Evolutionary conservation across 2,888 invertebrate species (phyloP), one percentile per base, ranked within the genome.

Genomic region (Cactoblastis cactorum): DNA sequence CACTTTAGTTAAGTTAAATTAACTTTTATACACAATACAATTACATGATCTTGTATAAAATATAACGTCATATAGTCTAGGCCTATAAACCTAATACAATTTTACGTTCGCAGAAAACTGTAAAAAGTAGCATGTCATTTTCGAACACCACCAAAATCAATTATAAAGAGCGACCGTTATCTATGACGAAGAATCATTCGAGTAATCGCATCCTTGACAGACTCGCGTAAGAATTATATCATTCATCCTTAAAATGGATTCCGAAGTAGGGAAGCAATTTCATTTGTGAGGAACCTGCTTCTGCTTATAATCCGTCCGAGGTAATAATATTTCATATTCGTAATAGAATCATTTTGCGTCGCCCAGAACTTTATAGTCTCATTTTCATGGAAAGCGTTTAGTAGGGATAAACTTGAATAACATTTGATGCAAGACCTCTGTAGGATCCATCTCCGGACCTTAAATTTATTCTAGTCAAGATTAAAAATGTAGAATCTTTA

Each of bases 261-360:
- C 85, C 85, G 77, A 85, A 85, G 83, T 75, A 85, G 83, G 79
- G 80, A 84, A 87, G 87, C 85, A 88, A 88, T 88, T 88, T 89
- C 87, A 86, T 88, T 87, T 87, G 85, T 82, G 78, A 83, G 80
- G 18, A 86, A 87, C 87, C 87, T 85, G 86, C 83, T 87, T 64
- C 84, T 86, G 78, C 87, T 88, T 88, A 87, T 89, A 89, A 88
- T 89, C 86, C 88, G 83, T 88, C 86, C 85, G 74, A 84, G 80
- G 86, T 88, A 89, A 88, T 89, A 89, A 83, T 87, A 86, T 89
- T 89, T 88, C 89, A 89, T 87, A 88, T 88, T 89, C 88, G 83
- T 88, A 89, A 89, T 88, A 86, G 86, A 88, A 88, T 88, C 87
- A 87, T 83, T 88, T 79, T 79, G 80, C 83, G 86, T 85, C 87